Percentiles rank a stretch among this genome's conserved stretches.
Evolutionary conservation across 2,888 invertebrate species (phyloP).

Genomic region (Nomada fucata): DNA sequence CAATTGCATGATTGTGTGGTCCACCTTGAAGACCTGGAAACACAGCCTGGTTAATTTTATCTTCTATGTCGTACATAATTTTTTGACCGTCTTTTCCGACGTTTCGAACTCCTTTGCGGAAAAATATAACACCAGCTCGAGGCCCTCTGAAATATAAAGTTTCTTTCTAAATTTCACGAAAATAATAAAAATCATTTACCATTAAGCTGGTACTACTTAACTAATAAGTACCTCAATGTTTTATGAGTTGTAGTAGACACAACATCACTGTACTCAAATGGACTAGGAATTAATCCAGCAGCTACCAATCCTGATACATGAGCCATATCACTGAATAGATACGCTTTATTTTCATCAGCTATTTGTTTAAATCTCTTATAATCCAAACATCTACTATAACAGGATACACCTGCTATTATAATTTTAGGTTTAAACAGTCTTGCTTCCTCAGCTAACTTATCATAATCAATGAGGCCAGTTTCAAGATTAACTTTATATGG

Average conservation of each 20-base stretch:
- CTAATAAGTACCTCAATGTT: constrained; percentile 87
- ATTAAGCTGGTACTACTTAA: background rate
- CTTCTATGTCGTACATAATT: constrained; percentile 94
- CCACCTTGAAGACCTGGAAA: constrained; percentile 98
- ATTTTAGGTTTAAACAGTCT: constrained; percentile 95
- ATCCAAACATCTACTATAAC: constrained; percentile 96
- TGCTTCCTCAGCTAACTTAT: constrained; percentile 92
- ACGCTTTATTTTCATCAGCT: constrained; percentile 93
- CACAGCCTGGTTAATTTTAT: constrained; percentile 94
- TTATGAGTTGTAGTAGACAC: constrained; percentile 98
- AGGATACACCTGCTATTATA: constrained; percentile 97
- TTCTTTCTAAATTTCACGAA: background rate
- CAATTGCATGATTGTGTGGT: constrained; percentile 98
- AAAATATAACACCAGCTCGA: constrained; percentile 96
- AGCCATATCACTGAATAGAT: constrained; percentile 97
- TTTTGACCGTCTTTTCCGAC: constrained; percentile 93
- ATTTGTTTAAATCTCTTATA: constrained; percentile 95
- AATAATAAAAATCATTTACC: background rate
- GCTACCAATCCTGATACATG: constrained; percentile 97
- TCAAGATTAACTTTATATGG: constrained; percentile 95
- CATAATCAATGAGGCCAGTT: constrained; percentile 97
- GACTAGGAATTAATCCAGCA: constrained; percentile 93
- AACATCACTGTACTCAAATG: constrained; percentile 95
- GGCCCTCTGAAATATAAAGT: constrained; percentile 86
- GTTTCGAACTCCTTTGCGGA: constrained; percentile 93